Base-by-base conservation (phyloP, 2,888 invertebrate species). In the Caenorhabditis drosophilae region DNA sequence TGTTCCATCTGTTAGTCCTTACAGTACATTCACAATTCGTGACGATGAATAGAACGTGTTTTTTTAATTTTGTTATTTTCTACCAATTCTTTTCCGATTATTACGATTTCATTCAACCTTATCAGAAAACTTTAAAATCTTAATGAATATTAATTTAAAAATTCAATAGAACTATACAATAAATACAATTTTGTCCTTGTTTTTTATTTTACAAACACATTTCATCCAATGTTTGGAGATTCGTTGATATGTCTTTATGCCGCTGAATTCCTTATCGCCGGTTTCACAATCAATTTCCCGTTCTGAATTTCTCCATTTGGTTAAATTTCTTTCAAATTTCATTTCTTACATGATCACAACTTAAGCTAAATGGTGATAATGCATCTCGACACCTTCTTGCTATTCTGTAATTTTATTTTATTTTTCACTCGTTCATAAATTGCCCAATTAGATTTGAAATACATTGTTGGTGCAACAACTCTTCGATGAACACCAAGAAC, bases 391-490 rank as follows among this genome's bases (percentile, higher is more conserved):
- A 80, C 35, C 80, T 57, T 12, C 73, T 56, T 20, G 80, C 80
- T 41, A 81, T 69, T 59, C 80, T 80, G 67, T 58, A 80, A 77
- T 35, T 31, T 31, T n/a, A n/a, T n/a, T n/a, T n/a, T n/a, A n/a
- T n/a, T n/a, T n/a, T n/a, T n/a, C n/a, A n/a, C n/a, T n/a, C n/a
- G n/a, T n/a, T n/a, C n/a, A n/a, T n/a, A n/a, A n/a, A n/a, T n/a
- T n/a, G n/a, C n/a, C n/a, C n/a, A n/a, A n/a, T n/a, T n/a, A n/a
- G n/a, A n/a, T n/a, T n/a, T n/a, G n/a, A n/a, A n/a, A 69, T 80
- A 85, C 85, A 96, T 95, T 76, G 92, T 92, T 0, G 96, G 94
- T 4, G 96, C 95, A 70, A 97, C 93, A 12, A 97, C 95, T 84
- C 93, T 88, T 84, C 93, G 91, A 84, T 97, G 97, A 46, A 96